Evolutionary conservation across 1,140 invertebrate genomes (phyloP).

Genomic region (Pollicipes pollicipes): DNA sequence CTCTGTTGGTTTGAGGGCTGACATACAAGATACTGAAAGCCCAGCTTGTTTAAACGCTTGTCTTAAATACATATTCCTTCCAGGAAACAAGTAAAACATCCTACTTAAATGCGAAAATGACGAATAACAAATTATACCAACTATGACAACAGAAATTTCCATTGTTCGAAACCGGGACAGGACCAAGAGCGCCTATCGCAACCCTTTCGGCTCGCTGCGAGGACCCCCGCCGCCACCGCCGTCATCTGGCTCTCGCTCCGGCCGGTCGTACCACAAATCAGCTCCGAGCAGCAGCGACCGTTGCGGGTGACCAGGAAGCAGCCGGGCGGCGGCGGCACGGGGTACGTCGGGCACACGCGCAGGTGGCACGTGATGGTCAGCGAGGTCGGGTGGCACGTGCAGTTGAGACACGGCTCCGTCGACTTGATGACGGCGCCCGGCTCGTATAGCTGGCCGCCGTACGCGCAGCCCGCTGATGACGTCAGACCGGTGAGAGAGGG

Average conservation of each 20-base stretch:
- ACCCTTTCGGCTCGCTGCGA: neutral
- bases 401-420: conserved; percentile 53
- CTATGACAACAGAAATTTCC: too few relatives aligned
- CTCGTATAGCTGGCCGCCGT: conserved; percentile 20
- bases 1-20: too few relatives aligned
- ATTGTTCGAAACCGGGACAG: too few relatives aligned
- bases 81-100: neutral
- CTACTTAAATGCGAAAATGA: neutral
- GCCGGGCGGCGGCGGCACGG: conserved; percentile 47
- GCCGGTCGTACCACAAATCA: conserved; percentile 39
- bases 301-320: conserved; percentile 47
- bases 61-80: too few relatives aligned
- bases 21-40: too few relatives aligned
- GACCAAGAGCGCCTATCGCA: neutral
- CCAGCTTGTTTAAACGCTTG: too few relatives aligned
- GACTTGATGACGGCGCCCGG: conserved; percentile 35
- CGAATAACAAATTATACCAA: neutral
- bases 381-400: conserved; percentile 39
- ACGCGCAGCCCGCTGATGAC: conserved; percentile 20
- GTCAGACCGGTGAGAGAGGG: too few relatives aligned
- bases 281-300: conserved; percentile 50
- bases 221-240: neutral
- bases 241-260: conserved; percentile 3
- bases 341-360: conserved; percentile 50
- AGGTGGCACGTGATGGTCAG: conserved; percentile 54